A percentile compares a stretch with the other conserved stretches of the same genome.
phyloP scores from a whole-genome alignment of 2,888 invertebrate genomes.

The Tenthredo scrophulariae region DNA sequence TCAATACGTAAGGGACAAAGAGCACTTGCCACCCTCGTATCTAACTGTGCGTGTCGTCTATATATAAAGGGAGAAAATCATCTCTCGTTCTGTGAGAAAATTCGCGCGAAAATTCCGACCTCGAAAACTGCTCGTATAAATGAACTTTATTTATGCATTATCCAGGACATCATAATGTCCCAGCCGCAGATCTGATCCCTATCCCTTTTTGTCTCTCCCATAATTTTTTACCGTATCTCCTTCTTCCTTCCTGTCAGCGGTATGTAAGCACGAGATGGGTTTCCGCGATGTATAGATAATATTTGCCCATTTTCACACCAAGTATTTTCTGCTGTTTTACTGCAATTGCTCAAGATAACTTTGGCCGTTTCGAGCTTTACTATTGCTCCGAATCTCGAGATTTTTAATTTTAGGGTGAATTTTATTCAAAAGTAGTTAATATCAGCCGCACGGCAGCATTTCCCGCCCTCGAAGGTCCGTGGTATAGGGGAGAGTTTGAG shows the following conservation, averaged over 20 bases:
- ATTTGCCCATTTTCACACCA: neutral
- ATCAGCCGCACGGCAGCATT: conserved; percentile 16
- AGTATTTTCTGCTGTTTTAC: neutral
- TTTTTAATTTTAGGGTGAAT: conserved; percentile 1
- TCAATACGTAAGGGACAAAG: neutral
- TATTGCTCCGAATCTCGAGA: conserved; percentile 7
- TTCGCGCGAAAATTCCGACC: conserved; percentile 6
- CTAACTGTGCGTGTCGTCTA: neutral
- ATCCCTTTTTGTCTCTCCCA: neutral
- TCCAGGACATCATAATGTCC: neutral
- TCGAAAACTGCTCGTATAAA: conserved; percentile 11
- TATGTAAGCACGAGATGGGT: neutral
- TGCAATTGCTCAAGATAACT: neutral
- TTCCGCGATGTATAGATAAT: neutral
- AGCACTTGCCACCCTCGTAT: neutral
- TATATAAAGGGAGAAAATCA: conserved; percentile 1
- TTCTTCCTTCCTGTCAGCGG: neutral
- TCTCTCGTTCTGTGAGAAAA: conserved; percentile 13
- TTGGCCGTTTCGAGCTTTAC: conserved; percentile 7
- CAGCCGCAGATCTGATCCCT: neutral
- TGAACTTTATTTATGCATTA: conserved; percentile 34
- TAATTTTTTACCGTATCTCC: neutral
- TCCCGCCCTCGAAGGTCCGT: conserved; percentile 29
- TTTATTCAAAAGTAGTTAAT: conserved; percentile 38
- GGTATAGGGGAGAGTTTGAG: conserved; percentile 33